Percentiles rank a stretch among this genome's conserved stretches.
These are phyloP conservation scores for Brachirus orientalis DNA, from an alignment of 2,113 vertebrate species.

Conservation along the genomic window DNA sequence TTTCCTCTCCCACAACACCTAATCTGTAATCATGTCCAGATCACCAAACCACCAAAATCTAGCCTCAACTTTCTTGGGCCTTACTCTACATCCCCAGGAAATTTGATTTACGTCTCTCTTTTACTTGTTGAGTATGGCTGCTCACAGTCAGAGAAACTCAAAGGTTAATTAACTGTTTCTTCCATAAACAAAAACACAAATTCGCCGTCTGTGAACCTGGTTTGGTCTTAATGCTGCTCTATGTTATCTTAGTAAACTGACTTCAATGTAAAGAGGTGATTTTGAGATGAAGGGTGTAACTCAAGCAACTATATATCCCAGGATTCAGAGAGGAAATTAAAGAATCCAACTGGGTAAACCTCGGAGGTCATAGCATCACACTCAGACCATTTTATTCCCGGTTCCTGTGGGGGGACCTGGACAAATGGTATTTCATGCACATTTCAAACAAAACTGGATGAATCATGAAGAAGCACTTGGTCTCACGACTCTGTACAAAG, in stretches of 20 bases:
- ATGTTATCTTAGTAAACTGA: conserved; percentile 9
- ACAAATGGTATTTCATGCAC: conserved; percentile 10
- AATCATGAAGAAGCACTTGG: background rate
- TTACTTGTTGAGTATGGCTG: too few species aligned
- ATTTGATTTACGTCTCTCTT: too few species aligned
- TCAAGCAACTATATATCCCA: conserved; percentile 14
- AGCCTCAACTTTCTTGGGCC: too few species aligned
- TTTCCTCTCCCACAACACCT: too few species aligned
- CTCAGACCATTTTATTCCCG: conserved; percentile 31
- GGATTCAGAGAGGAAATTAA: conserved; percentile 55
- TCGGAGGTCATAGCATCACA: conserved; percentile 26
- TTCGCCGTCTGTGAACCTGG: conserved; percentile 12
- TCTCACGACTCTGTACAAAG: too few species aligned
- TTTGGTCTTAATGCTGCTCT: background rate
- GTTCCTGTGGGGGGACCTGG: conserved; percentile 5
- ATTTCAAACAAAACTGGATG: background rate
- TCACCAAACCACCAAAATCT: too few species aligned
- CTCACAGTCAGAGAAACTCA: too few species aligned
- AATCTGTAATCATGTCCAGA: too few species aligned
- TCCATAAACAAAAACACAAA: conserved; percentile 17
- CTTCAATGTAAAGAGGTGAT: background rate
- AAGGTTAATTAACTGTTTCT: conserved; percentile 2
- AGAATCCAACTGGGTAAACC: conserved; percentile 23
- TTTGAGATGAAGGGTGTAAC: conserved; percentile 21
- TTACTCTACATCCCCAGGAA: too few species aligned